Evolutionary conservation across 2,113 vertebrate species (phyloP).

Genomic region (Coptodon rendalli): DNA sequence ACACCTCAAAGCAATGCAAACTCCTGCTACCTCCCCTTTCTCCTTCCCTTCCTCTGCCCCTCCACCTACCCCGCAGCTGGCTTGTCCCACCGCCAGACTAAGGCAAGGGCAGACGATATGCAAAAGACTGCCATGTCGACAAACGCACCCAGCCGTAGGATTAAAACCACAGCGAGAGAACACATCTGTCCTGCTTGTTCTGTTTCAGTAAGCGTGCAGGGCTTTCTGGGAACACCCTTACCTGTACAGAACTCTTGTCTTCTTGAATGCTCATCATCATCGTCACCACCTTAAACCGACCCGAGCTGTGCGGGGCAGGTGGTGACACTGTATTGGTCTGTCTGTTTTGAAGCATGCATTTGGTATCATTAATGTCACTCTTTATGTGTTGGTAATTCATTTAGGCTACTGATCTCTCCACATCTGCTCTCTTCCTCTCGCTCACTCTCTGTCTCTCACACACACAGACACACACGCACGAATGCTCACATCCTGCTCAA

Average conservation of each 20-base stretch:
- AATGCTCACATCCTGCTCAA: not conserved
- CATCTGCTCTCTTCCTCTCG: constrained; percentile 19
- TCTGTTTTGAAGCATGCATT: constrained; percentile 74
- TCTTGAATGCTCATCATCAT: constrained; percentile 65
- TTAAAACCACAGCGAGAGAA: constrained; percentile 11
- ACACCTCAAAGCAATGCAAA: constrained; percentile 65
- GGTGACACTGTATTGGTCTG: constrained; percentile 60
- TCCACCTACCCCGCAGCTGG: not conserved
- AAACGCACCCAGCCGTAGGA: constrained; percentile 9
- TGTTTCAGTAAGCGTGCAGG: constrained; percentile 53
- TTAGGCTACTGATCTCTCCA: constrained; percentile 60
- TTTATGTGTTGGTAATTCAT: constrained; percentile 69
- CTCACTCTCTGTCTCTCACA: not conserved
- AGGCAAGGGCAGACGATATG: constrained; percentile 68
- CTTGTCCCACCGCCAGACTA: constrained; percentile 13
- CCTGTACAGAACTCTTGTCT: constrained; percentile 75
- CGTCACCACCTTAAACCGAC: not conserved
- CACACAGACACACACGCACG: not conserved
- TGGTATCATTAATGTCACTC: constrained; percentile 72
- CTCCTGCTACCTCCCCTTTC: not conserved
- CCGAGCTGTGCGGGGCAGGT: not conserved
- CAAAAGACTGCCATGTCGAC: constrained; percentile 69
- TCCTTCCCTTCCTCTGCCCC: not conserved
- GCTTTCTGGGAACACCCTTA: constrained; percentile 65
- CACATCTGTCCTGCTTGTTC: constrained; percentile 33